A percentile compares a stretch with the other conserved stretches of the same genome.
Evolutionary conservation across 2,888 invertebrate species (phyloP).

Genomic region (Sesia bembeciformis): DNA sequence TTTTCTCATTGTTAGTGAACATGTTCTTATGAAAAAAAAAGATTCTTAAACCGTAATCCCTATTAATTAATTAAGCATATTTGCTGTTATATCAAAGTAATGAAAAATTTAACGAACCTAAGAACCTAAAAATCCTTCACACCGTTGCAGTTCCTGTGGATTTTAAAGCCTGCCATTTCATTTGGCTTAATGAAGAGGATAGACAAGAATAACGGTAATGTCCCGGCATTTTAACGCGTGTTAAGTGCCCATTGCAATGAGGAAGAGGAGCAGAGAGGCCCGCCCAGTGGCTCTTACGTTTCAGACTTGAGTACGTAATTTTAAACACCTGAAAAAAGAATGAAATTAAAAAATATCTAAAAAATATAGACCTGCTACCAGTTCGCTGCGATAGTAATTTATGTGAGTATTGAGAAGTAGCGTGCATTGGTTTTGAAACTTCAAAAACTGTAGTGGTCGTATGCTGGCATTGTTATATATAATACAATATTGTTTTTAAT

Average conservation of each 20-base stretch:
- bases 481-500: too few species aligned
- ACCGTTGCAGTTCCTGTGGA: slow-evolving; percentile 3
- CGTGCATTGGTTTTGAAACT: too few species aligned
- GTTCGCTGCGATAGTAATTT: too few species aligned
- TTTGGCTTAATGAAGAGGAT: slow-evolving; percentile 25
- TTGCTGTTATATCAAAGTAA: too few species aligned
- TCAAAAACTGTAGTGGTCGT: too few species aligned
- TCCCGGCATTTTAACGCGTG: slow-evolving; percentile 15
- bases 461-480: too few species aligned
- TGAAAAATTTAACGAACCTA: neutral
- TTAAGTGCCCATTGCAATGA: neutral
- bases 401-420: too few species aligned
- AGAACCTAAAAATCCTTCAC: neutral
- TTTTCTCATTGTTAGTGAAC: too few species aligned
- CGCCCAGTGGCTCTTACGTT: neutral
- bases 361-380: too few species aligned
- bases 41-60: too few species aligned
- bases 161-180: slow-evolving; percentile 9
- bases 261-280: neutral
- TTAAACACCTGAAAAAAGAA: neutral
- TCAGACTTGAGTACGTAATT: neutral
- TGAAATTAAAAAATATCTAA: neutral
- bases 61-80: too few species aligned
- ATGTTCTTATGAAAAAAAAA: too few species aligned
- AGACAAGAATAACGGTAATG: slow-evolving; percentile 14